phyloP scores from a whole-genome alignment of 2,888 invertebrate genomes.

The Stenolophus ochropezus region DNA sequence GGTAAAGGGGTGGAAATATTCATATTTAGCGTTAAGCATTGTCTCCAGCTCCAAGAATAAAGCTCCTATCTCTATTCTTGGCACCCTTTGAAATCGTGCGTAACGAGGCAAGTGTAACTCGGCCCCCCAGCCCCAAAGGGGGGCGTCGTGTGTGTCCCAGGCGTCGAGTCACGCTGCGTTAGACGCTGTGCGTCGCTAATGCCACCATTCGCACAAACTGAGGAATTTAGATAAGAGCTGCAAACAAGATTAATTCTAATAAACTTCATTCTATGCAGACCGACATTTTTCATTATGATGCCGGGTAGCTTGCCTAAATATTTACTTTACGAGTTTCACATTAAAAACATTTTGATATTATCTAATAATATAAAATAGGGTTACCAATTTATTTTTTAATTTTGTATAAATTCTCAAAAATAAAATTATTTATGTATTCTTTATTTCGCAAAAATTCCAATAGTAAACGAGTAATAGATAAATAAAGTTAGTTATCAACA shows the following conservation, averaged over 20 bases:
- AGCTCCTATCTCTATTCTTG: background rate
- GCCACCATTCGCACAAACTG: background rate
- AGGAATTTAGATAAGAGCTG: background rate
- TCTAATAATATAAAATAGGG: too few relatives aligned
- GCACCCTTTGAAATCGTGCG: background rate
- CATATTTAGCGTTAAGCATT: too few relatives aligned
- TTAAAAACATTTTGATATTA: too few relatives aligned
- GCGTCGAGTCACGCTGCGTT: background rate
- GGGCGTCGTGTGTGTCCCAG: background rate
- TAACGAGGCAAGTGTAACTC: background rate
- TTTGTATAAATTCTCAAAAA: too few relatives aligned
- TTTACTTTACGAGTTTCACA: too few relatives aligned
- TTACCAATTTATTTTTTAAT: too few relatives aligned
- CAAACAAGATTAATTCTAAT: background rate
- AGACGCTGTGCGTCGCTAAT: background rate
- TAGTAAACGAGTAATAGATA: too few relatives aligned
- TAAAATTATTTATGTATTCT: too few relatives aligned
- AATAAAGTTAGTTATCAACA: too few relatives aligned
- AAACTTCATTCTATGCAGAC: background rate
- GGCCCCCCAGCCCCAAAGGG: background rate
- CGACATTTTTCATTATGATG: background rate
- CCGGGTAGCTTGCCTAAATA: background rate
- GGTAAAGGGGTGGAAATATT: too few relatives aligned
- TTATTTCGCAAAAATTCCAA: too few relatives aligned
- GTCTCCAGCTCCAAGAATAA: too few relatives aligned